A percentile compares a stretch with the other conserved stretches of the same genome.
Evolutionary conservation across 2,888 invertebrate genomes (phyloP).

Genomic region (Scaptomyza caliginosa): DNA sequence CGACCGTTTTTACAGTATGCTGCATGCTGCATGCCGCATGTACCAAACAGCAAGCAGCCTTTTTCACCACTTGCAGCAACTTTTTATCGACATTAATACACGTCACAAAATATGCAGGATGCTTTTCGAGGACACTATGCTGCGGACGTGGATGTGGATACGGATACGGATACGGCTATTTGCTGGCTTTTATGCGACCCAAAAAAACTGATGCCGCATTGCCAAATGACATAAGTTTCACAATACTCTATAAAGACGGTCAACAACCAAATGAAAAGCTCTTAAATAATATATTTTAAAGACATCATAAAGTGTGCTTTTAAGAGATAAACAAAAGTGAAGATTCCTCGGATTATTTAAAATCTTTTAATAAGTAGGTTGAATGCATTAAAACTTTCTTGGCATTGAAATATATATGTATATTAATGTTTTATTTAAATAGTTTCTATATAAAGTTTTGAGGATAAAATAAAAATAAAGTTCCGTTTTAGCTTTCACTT

Average conservation of each 20-base stretch:
- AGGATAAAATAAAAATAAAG: too few species aligned
- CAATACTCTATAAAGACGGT: slow-evolving; percentile 18
- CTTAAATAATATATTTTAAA: slow-evolving; percentile 5
- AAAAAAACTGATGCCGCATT: slow-evolving; percentile 28
- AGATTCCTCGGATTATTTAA: too few species aligned
- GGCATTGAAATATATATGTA: too few species aligned
- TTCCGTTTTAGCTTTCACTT: too few species aligned
- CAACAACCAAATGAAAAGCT: slow-evolving; percentile 11
- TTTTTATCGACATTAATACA: slow-evolving; percentile 71
- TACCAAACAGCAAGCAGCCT: slow-evolving; percentile 27
- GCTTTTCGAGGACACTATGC: slow-evolving; percentile 35
- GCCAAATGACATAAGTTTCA: slow-evolving; percentile 45
- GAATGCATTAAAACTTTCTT: too few species aligned
- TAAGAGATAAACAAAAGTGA: too few species aligned
- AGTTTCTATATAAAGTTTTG: too few species aligned
- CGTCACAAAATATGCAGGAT: slow-evolving; percentile 56
- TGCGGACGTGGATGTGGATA: slow-evolving; percentile 25
- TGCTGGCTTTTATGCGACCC: slow-evolving; percentile 26
- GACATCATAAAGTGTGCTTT: background rate
- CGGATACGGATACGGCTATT: slow-evolving; percentile 30
- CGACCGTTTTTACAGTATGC: slow-evolving; percentile 65
- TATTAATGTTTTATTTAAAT: too few species aligned
- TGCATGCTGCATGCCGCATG: slow-evolving; percentile 26
- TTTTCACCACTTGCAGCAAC: slow-evolving; percentile 46
- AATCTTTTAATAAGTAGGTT: too few species aligned